A percentile compares a stretch with the other conserved stretches of the same genome.
phyloP scores from a whole-genome alignment of 1,140 invertebrate species.

The Chironomus striatipennis region DNA sequence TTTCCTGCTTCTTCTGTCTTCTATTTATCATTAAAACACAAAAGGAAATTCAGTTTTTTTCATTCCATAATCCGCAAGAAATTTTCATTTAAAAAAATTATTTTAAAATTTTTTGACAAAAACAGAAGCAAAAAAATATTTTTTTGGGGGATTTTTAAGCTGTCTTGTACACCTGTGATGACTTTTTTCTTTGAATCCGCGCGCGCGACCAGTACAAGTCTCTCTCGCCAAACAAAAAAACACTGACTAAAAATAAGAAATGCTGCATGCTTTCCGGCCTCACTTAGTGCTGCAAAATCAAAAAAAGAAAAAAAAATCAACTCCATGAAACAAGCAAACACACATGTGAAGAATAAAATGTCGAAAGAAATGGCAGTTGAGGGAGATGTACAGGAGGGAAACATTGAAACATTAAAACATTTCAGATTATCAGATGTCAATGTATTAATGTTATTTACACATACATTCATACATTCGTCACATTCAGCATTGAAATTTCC shows the following conservation, averaged over 20 bases:
- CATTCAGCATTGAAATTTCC: background rate
- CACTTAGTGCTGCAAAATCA: conserved; percentile 1
- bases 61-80: background rate
- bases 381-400: background rate
- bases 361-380: background rate
- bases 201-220: conserved; percentile 19
- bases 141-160: background rate
- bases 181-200: conserved; percentile 3
- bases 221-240: conserved; percentile 23
- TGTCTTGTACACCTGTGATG: background rate
- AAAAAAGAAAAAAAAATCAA: background rate
- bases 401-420: background rate
- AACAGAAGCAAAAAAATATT: background rate
- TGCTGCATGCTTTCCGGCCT: conserved; percentile 19
- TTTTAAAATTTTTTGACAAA: background rate
- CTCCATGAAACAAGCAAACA: conserved; percentile 1
- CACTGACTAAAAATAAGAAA: conserved; percentile 23
- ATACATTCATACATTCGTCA: too few relatives aligned
- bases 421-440: background rate
- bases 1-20: background rate
- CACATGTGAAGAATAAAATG: conserved; percentile 10
- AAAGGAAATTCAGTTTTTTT: background rate
- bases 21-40: background rate
- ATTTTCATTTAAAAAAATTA: background rate
- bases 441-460: too few relatives aligned